Evolutionary conservation across 2,113 vertebrate genomes (phyloP), one percentile per base, ranked within the genome.

Genomic region (Chloroceryle aenea): DNA sequence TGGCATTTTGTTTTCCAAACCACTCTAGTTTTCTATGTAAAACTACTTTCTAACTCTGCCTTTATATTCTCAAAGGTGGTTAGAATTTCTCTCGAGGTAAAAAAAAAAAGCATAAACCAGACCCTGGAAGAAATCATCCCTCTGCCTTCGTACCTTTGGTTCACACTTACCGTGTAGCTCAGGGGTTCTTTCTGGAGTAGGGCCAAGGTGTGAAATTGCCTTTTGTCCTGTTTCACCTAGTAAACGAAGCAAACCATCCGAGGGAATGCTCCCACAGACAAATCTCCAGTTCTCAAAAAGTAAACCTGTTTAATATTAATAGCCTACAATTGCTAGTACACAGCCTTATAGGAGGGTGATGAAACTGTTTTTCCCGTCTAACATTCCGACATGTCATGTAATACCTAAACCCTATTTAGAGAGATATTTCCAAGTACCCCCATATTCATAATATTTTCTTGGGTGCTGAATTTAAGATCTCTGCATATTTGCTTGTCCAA

Each of bases 131-230:
- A 90, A 74, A 47, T 30, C 32, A 71, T 5, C 15, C 38, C 2
- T 0, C 25, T 89, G 74, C 26, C 26, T 75, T 58, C 32, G 38
- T 85, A 43, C 58, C 13, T 90, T 94, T 92, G 80, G 32, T 82
- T 94, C 84, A 78, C 81, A 76, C 91, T 96, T 93, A 91, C 81
- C 82, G 59, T n/a, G 32, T 45, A 95, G 36, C 8, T 89, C 40
- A 62, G 21, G 16, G 0, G 4, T n/a, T 79, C 64, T 38, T 40
- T 43, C 40, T 72, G 53, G 66, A 76, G 69, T 29, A 71, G 12
- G 30, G 14, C 47, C 22, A 52, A 89, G 27, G 62, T 89, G 47
- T 85, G 84, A 95, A 85, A 75, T 87, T 91, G 42, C 27, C 38
- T 93, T 95, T 85, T 91, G 78, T 85, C 53, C 13, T 38, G 7